Evolutionary conservation across 1,140 invertebrate genomes (phyloP), one percentile per base, ranked within the genome.

Genomic region (Cardiocondyla obscurior): DNA sequence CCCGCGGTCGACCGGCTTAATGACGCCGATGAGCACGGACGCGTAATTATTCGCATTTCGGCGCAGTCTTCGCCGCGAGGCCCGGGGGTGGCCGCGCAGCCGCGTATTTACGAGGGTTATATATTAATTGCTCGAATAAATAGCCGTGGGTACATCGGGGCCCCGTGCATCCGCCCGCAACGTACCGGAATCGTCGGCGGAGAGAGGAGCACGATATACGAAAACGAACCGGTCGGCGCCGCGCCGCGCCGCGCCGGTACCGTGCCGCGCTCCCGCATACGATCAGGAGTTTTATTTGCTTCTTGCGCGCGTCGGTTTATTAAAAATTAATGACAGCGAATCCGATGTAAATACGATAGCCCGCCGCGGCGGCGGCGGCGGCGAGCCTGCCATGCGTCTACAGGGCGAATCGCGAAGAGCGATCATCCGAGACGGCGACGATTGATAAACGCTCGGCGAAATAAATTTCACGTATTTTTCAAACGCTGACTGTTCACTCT

Each of bases 111-210:
- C 90, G 93, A 94, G 90, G 88, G 87, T 93, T 93, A 94, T 94
- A 92, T 92, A 94, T 94, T 94, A 94, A 94, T 94, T 94, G 93
- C 85, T 85, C 88, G 89, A 93, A 94, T 94, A 94, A 94, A 94
- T 93, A 93, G 90, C 88, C 87, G 86, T 74, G 44, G 69, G 67
- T 73, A 70, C 33, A n/a, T 30, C 30, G 12, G 16, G n/a, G 39
- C 39, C 12, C n/a, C 7, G 19, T n/a, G 58, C 60, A n/a, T 36
- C 12, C 57, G 51, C 36, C 46, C 82, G 10, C n/a, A 58, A 33
- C 28, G 39, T 12, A 49, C 22, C 25, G 62, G 25, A 73, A 57
- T 4, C 33, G 22, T 30, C 44, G 36, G 6, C 16, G 44, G 39
- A 42, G 51, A 49, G 14, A 12, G 30, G 6, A 16, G 33, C 33